Evolutionary conservation across 2,797 vertebrate genomes (phyloP), one percentile per base, ranked within the genome.

Genomic region (Pteropus rufus): DNA sequence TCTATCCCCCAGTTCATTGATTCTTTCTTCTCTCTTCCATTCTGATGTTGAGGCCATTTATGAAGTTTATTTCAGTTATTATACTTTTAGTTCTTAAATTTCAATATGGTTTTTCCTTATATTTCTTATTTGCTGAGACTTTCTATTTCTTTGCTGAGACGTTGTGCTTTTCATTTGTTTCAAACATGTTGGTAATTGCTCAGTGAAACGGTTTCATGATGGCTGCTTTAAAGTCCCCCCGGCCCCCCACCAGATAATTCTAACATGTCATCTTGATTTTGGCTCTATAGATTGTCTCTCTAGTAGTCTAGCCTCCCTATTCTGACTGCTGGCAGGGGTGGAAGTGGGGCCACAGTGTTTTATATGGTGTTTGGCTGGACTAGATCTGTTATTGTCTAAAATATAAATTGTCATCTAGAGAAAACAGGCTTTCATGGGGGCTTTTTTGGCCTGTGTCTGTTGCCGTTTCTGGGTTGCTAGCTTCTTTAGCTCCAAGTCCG

Each of bases 11-110:
- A 39, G 86, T 58, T 93, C 56, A 83, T n/a, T 76, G 79, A 15
- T 83, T 83, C 54, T 77, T 84, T 85, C 65, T 79, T 89, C 34
- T 67, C 41, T 46, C 44, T 83, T 52, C 62, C 34, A 19, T 70
- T 84, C 34, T 89, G 21, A 2, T 52, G 10, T 23, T 31, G 31
- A n/a, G 46, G 29, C 19, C n/a, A 77, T 72, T 26, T 31, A 5
- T 56, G 72, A 67, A 36, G 8, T 82, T 93, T 11, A 24, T 77
- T 89, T 92, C 81, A 72, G 46, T 85, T 65, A 52, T 10, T 95
- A 11, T 58, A 19, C 52, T 44, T 93, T 92, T 54, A 65, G 21
- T 89, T 83, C 54, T 93, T 54, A 86, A 95, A 54, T 92, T 95
- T 89, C 54, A 39, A 0, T 81, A 70, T 84, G 49, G 21, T 67